Percentiles rank a stretch among this genome's conserved stretches.
These are phyloP conservation scores for Pholis gunnellus DNA, from an alignment of 2,113 vertebrate species.

Conservation along the genomic window DNA sequence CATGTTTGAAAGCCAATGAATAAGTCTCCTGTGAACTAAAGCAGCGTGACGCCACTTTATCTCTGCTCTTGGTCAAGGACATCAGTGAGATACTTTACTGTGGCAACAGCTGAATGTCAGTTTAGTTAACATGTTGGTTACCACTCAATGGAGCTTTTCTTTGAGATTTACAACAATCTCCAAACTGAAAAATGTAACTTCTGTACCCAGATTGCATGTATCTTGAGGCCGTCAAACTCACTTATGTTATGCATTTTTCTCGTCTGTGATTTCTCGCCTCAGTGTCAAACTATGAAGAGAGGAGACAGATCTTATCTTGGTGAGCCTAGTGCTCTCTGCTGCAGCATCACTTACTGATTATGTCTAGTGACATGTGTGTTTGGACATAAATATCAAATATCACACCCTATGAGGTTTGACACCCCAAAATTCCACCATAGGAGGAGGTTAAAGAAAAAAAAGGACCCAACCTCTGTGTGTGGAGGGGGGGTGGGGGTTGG, in stretches of 20 bases:
- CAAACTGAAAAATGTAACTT: constrained; percentile 5
- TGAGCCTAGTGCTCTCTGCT: neutral
- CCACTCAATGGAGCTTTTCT: constrained; percentile 10
- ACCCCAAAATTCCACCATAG: neutral
- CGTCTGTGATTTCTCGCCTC: neutral
- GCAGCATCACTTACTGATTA: neutral
- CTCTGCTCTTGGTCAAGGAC: neutral
- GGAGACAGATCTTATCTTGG: constrained; percentile 12
- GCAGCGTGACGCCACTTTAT: neutral
- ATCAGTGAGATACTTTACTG: constrained; percentile 18
- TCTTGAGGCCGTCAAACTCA: constrained; percentile 13
- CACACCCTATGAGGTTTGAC: neutral
- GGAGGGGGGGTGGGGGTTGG: neutral
- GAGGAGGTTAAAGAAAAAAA: neutral
- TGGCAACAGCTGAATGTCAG: neutral
- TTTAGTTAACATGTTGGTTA: neutral
- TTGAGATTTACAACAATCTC: neutral
- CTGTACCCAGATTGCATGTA: neutral
- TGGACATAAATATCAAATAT: neutral
- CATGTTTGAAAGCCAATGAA: neutral
- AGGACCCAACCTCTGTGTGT: neutral
- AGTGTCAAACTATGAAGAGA: neutral
- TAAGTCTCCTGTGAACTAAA: neutral
- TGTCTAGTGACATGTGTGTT: neutral
- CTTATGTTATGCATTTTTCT: neutral